Conservation (phyloP, 2,888 invertebrate species). For the Scrobipalpa atriplicella region DNA sequence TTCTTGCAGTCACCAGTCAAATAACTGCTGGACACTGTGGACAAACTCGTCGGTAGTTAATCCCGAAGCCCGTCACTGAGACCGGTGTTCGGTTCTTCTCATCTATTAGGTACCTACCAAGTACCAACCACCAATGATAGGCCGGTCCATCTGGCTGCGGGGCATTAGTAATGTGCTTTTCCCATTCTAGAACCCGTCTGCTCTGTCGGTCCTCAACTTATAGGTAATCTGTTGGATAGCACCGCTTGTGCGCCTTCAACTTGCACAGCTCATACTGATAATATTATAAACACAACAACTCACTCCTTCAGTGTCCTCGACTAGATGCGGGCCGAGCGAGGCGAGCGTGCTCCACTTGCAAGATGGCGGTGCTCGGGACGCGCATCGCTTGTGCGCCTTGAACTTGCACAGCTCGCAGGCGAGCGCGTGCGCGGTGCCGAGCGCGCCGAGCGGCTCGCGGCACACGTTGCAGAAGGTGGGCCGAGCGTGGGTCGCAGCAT, state of each 20-base stretch:
- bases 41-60: no score
- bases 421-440: conserved; percentile 95
- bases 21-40: no score
- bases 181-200: no score
- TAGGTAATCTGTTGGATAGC: no score
- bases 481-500: conserved; percentile 95
- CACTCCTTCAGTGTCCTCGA: conserved; percentile 96
- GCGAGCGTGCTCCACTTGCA: conserved; percentile 99
- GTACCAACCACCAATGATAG: no score
- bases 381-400: conserved; percentile 98
- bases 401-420: conserved; percentile 99
- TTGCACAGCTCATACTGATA: conserved; percentile 94
- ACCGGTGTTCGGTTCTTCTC: no score
- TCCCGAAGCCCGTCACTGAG: no score
- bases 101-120: no score
- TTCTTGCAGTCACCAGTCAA: no score
- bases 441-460: conserved; percentile 95
- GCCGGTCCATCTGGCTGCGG: no score
- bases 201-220: no score
- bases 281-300: conserved; percentile 47
- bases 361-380: conserved; percentile 94
- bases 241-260: conserved; percentile 95
- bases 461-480: conserved; percentile 99
- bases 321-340: conserved; percentile 96
- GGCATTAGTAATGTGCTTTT: no score